Base-by-base conservation (phyloP, 2,888 invertebrate genomes). In the Agrochola circellaris region DNA sequence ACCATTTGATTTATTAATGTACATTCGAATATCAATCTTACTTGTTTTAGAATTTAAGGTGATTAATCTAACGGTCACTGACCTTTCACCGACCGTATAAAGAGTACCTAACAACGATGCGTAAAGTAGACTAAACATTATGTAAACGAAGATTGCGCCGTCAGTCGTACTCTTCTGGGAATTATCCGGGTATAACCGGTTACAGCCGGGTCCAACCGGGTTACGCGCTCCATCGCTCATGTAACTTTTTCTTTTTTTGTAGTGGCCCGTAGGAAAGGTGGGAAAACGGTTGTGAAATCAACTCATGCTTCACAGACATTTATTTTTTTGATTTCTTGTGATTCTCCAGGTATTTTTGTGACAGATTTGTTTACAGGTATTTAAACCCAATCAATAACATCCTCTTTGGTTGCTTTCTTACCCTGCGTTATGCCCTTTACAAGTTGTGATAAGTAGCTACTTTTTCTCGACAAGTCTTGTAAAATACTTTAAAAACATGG, bases 201-300 rank as follows among this genome's bases (percentile, higher is more conserved):
- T 62, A 48, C 66, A 75, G 54, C 20, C 75, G 73, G 45, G 45
- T 61, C 51, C 56, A 48, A 58, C 61, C 54, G 42, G 85, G 80
- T 85, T 85, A 85, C 79, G 65, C 81, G 86, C 86, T 88, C 84
- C 83, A 87, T 84, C 83, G 84, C 82, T 84, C 81, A 81, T 75
- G 73, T 66, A 67, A 51, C 15, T 38, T 30, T 70, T 74, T 81
- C 66, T 56, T 74, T 75, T 76, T 79, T 73, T 61, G 34, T 61
- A 71, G 61, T 62, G 38, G 38, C 30, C 26, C 51, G 34, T 64
- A 26, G 30, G 8, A 13, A 23, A 45, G 7, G 58, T 48, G 15
- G n/a, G 3, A 30, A 75, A 64, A 68, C 15, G 42, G 67, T 11
- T 79, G 42, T 30, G 48, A 48, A 78, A 77, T 79, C 38, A 34